These are phyloP conservation scores for Seladonia tumulorum DNA, from an alignment of 2,888 invertebrate genomes.

Conservation along the genomic window DNA sequence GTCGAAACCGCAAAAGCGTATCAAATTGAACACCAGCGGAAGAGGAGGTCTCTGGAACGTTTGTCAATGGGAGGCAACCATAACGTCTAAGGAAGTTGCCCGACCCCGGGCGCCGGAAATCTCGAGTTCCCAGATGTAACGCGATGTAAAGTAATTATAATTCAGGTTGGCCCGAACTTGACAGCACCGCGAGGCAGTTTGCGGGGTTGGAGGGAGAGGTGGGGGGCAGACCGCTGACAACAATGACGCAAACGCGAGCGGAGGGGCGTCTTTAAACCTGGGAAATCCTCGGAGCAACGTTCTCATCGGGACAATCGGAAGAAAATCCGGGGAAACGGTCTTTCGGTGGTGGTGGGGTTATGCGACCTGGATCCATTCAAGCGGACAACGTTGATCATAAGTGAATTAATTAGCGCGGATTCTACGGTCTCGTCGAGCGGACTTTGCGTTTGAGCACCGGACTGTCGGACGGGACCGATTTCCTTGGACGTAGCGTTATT, in stretches of 20 bases:
- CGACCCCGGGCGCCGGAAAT: background rate
- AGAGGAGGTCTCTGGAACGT: background rate
- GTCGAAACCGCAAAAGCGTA: background rate
- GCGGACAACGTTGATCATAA: constrained; percentile 23
- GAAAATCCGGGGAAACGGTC: constrained; percentile 9
- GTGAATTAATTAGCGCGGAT: constrained; percentile 39
- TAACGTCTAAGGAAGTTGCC: constrained; percentile 28
- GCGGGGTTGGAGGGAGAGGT: no score
- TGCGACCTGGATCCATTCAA: background rate
- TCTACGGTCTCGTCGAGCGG: constrained; percentile 1
- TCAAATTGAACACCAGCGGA: background rate
- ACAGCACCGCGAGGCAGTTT: constrained; percentile 48
- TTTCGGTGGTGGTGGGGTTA: background rate
- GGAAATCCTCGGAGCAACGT: background rate
- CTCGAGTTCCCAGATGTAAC: constrained; percentile 30
- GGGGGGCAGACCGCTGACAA: constrained; percentile 4
- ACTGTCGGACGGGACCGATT: background rate
- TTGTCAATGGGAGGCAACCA: background rate
- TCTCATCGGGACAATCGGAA: constrained; percentile 6
- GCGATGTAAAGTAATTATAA: constrained; percentile 53
- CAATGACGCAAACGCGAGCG: constrained; percentile 18
- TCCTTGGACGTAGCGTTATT: background rate
- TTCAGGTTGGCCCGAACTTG: constrained; percentile 14
- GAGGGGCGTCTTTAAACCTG: constrained; percentile 14
- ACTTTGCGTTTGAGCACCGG: constrained; percentile 10